Base-by-base conservation (phyloP, 2,113 vertebrate genomes). In the Columba livia region DNA sequence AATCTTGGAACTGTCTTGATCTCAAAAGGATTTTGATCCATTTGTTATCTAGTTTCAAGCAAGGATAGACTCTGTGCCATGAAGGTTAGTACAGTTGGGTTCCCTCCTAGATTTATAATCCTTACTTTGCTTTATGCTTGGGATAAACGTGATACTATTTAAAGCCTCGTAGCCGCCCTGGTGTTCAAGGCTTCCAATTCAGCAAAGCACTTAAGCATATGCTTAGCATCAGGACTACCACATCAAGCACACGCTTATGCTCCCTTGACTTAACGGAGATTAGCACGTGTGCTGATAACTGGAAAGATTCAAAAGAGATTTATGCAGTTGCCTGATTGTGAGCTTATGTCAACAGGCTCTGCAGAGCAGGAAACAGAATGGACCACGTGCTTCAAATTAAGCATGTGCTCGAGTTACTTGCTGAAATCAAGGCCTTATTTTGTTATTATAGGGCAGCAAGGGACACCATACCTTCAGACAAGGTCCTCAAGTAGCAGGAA, bases 141-240 rank as follows among this genome's bases (percentile, higher is more conserved):
- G 79, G 80, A 50, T 90, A 56, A 93, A 91, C 0, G 0, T 28
- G 80, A 40, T 40, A 2, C 88, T 83, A 78, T 67, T 93, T 85
- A 86, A 79, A 88, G 85, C 75, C 51, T 86, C 2, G 1, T 17
- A 81, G 77, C 72, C 90, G 7, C 42, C 42, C 48, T 34, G 34
- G 21, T 36, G 34, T 82, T 88, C 92, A 79, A 70, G 42, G 88
- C 57, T 90, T 80, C 79, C 90, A 78, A 1, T 26, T 79, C 88
- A 72, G 83, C 85, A 81, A 84, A 92, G 92, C 92, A 67, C 90
- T 92, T 90, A 36, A 94, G 93, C 72, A 80, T 9, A 12, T 79
- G 92, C 85, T 93, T 71, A 95, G 86, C 83, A 74, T 91, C 93
- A 85, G 66, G 70, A 53, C 57, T n/a, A 11, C 86, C 80, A 84